phyloP scores from a whole-genome alignment of 2,888 invertebrate species.

The Archips xylosteana region DNA sequence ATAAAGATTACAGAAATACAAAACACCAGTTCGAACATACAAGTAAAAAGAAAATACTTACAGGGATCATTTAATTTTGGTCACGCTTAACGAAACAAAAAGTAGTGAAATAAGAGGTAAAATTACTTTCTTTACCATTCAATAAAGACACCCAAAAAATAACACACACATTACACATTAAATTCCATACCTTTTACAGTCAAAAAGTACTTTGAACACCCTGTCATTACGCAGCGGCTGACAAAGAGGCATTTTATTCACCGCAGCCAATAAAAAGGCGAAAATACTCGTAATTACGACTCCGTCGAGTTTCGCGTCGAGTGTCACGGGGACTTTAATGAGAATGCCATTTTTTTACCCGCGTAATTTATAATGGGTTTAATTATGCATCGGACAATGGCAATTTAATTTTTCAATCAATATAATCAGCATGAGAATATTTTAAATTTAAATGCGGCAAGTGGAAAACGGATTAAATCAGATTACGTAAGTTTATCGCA shows the following conservation, averaged over 20 bases:
- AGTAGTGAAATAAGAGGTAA: no score
- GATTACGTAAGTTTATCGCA: neutral
- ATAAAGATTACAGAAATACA: no score
- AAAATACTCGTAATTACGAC: slow-evolving; percentile 22
- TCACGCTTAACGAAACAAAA: no score
- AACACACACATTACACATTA: neutral
- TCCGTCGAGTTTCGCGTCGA: neutral
- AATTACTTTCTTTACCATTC: no score
- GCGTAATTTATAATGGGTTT: slow-evolving; percentile 3
- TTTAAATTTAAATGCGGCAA: neutral
- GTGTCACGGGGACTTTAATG: neutral
- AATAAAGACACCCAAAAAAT: no score
- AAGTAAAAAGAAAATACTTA: no score
- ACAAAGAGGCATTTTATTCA: slow-evolving; percentile 21
- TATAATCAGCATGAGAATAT: neutral
- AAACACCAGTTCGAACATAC: no score
- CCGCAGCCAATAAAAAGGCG: slow-evolving; percentile 14
- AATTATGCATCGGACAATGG: slow-evolving; percentile 7
- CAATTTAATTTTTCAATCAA: slow-evolving; percentile 5
- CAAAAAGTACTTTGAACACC: slow-evolving; percentile 12
- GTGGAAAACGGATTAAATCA: neutral
- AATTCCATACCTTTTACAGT: neutral
- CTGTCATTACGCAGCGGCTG: slow-evolving; percentile 12
- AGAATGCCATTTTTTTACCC: neutral
- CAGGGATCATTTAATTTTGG: no score